A percentile compares a stretch with the other conserved stretches of the same genome.
Conservation (phyloP, 1,140 invertebrate genomes). For the Procambarus clarkii region DNA sequence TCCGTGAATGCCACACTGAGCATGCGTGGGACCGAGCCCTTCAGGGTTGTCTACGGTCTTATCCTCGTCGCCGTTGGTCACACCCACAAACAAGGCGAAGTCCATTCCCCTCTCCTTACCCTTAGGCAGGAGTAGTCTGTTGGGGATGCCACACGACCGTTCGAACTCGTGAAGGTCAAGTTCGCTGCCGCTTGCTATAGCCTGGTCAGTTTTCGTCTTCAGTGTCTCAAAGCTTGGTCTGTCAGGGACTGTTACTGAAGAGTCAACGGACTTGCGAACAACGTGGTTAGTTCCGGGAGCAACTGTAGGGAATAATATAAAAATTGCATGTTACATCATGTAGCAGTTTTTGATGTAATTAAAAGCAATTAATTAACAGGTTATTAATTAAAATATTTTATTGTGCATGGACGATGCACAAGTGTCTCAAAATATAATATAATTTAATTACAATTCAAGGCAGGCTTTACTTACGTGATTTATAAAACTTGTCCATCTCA, state of each 20-base stretch:
- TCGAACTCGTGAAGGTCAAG: constrained; percentile 77
- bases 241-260: constrained; percentile 31
- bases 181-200: constrained; percentile 73
- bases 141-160: constrained; percentile 80
- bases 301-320: not conserved
- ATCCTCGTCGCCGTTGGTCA: constrained; percentile 75
- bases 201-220: constrained; percentile 6
- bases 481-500: constrained; percentile 82
- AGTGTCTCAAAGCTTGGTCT: not conserved
- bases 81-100: constrained; percentile 76
- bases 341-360: too few species aligned
- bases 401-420: not conserved
- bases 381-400: not conserved
- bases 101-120: constrained; percentile 77
- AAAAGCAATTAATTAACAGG: too few species aligned
- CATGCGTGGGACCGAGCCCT: constrained; percentile 10
- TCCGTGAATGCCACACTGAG: constrained; percentile 26
- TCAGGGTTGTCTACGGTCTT: constrained; percentile 44
- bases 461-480: constrained; percentile 72
- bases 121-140: constrained; percentile 79
- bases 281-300: not conserved
- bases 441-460: not conserved
- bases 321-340: not conserved
- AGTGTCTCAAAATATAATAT: not conserved
- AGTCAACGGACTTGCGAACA: constrained; percentile 17